Conservation (phyloP, 2,113 vertebrate genomes). For the Tringa solitaria region DNA sequence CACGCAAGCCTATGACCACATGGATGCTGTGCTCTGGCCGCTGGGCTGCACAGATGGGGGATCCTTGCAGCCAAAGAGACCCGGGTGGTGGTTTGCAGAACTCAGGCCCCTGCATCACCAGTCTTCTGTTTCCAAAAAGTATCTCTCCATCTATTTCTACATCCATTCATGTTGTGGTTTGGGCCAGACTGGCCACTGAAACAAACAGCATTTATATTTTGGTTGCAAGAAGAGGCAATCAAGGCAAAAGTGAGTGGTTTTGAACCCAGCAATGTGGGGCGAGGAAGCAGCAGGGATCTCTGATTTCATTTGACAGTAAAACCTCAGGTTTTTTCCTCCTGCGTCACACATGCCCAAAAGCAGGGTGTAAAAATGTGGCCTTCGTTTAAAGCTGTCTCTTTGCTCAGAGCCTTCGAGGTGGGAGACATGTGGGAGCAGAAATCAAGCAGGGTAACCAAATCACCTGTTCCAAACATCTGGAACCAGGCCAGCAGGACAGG, state of each 20-base stretch:
- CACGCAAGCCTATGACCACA: background rate
- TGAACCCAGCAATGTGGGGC: background rate
- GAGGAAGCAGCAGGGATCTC: background rate
- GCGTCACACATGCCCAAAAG: fast-evolving
- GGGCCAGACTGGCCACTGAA: background rate
- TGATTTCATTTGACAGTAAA: background rate
- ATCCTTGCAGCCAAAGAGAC: background rate
- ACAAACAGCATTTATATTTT: background rate
- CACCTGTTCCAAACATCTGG: background rate
- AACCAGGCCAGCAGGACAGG: background rate
- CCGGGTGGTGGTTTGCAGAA: background rate
- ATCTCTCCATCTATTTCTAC: background rate
- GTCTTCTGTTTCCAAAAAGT: background rate
- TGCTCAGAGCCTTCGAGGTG: background rate
- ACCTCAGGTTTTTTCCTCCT: background rate
- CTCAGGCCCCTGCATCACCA: background rate
- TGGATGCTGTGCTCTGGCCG: background rate
- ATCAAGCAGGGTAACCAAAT: background rate
- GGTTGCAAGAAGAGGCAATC: background rate
- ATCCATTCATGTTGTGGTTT: background rate
- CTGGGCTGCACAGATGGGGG: background rate
- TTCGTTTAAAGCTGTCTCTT: background rate
- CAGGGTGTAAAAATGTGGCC: background rate
- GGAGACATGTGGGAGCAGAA: background rate
- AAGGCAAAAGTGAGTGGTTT: background rate